Conservation (phyloP, 2,888 invertebrate genomes). For the Platycheirus rosarum region DNA sequence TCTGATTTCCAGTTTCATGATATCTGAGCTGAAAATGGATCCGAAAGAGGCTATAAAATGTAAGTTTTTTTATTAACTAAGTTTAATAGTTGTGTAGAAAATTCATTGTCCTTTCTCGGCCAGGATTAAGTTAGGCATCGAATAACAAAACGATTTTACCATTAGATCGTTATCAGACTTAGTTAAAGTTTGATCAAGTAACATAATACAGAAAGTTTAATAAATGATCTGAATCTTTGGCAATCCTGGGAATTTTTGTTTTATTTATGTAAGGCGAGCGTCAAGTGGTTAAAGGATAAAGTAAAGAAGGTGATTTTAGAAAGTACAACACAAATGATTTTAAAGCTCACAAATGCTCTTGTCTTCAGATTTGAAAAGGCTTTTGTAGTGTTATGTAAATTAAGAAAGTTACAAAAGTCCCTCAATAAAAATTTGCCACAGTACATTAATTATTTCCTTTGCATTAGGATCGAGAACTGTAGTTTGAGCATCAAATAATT, state of each 20-base stretch:
- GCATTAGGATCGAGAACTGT: no score
- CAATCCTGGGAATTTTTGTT: background rate
- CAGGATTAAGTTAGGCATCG: no score
- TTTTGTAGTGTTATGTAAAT: no score
- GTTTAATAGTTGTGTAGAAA: background rate
- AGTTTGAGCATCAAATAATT: no score
- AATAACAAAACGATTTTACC: background rate
- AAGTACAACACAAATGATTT: no score
- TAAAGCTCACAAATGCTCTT: no score
- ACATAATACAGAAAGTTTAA: background rate
- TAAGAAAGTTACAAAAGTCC: no score
- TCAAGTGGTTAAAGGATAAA: background rate
- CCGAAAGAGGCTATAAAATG: conserved; percentile 85
- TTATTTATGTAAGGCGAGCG: background rate
- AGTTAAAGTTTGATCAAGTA: background rate
- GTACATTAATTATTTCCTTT: no score
- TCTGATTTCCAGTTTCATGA: conserved; percentile 89
- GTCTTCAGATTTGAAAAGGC: no score
- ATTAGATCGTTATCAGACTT: background rate
- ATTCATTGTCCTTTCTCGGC: no score
- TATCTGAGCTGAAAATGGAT: conserved; percentile 85
- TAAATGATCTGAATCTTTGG: background rate
- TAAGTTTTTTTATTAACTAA: conserved; percentile 82
- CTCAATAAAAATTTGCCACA: no score
- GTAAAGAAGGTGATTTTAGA: no score